phyloP scores from a whole-genome alignment of 92 coral and sea anemone species.

The Ricordea florida region DNA sequence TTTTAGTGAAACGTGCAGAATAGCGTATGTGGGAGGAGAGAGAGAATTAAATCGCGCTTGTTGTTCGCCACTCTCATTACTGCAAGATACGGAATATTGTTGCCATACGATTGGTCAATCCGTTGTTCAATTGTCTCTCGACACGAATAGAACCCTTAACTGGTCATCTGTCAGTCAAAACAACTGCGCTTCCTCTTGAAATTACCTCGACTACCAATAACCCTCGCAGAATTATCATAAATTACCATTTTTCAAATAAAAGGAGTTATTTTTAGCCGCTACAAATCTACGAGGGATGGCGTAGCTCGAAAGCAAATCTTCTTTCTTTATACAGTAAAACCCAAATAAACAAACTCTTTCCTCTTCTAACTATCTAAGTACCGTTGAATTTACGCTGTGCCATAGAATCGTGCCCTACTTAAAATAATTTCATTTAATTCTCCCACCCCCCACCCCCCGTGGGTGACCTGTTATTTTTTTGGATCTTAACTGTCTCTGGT shows the following conservation, averaged over 20 bases:
- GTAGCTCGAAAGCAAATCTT: too few species aligned
- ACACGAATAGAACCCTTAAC: conserved; percentile 12
- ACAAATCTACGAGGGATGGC: too few species aligned
- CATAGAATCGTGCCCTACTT: too few species aligned
- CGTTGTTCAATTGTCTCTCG: conserved; percentile 33
- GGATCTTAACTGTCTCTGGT: too few species aligned
- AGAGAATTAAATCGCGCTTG: conserved; percentile 7
- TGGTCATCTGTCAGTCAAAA: conserved; percentile 37
- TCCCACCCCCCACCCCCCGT: too few species aligned
- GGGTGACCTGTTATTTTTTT: too few species aligned
- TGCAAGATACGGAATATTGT: conserved; percentile 3
- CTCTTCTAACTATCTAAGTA: too few species aligned
- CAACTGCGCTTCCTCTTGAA: background rate
- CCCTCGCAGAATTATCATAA: conserved; percentile 43
- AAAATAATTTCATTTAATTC: too few species aligned
- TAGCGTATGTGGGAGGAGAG: conserved; percentile 11
- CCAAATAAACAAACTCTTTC: too few species aligned
- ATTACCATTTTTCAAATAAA: conserved; percentile 67
- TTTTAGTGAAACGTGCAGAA: background rate
- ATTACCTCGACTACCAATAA: conserved; percentile 54
- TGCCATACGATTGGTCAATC: conserved; percentile 28
- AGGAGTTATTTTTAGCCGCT: conserved; percentile 42
- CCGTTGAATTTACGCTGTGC: too few species aligned
- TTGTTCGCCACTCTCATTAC: background rate
- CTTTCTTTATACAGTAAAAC: too few species aligned